Base-by-base conservation (phyloP, 2,113 vertebrate genomes). In the Cyphomyrus discorhynchus region DNA sequence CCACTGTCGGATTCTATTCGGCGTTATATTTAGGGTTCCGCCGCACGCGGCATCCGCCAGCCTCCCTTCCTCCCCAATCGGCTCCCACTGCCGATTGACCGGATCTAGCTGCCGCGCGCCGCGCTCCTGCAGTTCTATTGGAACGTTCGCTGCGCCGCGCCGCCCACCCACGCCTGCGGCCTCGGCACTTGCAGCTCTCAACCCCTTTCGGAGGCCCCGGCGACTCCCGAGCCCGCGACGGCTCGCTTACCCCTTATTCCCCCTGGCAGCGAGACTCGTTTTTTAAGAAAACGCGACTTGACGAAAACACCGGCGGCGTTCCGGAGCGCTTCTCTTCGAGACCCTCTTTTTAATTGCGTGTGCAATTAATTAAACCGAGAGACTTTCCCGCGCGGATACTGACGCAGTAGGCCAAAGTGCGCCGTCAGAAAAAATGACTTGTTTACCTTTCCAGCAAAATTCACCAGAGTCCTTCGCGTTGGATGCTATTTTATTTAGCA, bases 351-450 rank as follows among this genome's bases (percentile, higher is more conserved):
- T 88, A 46, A 85, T 86, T 31, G n/a, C 46, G 49, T 21, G 70
- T 27, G 17, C 50, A 88, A 90, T 86, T 77, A 82, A 84, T 90
- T 77, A 86, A 90, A 88, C 74, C 27, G n/a, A 46, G 1, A 47
- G 15, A 86, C 45, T 92, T 93, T 93, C 93, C 92, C 92, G 90
- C 93, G 90, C 90, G 50, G 90, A 92, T 92, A 92, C 90, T 92
- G 91, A 91, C 93, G 92, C 93, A 90, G 90, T 91, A 94, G 93
- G 92, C 94, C 94, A 90, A 90, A 89, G 90, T 90, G 84, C 89
- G 93, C 91, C 85, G 92, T 92, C 90, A 90, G 49, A 91, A 93
- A 88, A 85, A 77, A 88, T 90, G 87, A 90, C 90, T 92, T 91
- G 90, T 92, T 91, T 91, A 89, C 91, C 92, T 91, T 92, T 91